These are phyloP conservation scores for Drosophila pachea DNA, from an alignment of 1,140 invertebrate species.

Conservation along the genomic window DNA sequence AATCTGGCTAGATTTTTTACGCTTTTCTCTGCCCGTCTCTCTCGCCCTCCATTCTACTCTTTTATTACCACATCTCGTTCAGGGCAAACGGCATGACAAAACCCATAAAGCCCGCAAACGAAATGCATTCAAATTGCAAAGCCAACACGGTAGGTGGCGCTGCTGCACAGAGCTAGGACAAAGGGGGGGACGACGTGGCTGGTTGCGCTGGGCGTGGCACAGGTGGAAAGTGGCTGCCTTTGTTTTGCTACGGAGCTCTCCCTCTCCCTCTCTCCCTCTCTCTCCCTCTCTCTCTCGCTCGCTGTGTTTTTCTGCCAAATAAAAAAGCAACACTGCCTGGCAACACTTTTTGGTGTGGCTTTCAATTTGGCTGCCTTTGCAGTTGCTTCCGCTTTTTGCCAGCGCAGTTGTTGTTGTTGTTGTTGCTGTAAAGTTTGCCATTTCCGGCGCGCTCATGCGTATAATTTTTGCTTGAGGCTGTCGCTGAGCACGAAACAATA, in stretches of 20 bases:
- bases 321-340: conserved; percentile 18
- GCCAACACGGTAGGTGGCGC: conserved; percentile 16
- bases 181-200: too few species aligned
- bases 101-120: conserved; percentile 3
- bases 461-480: conserved; percentile 75
- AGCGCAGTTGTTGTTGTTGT: conserved; percentile 26
- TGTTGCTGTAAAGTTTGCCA: conserved; percentile 68
- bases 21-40: background rate
- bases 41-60: background rate
- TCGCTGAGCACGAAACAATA: conserved; percentile 70
- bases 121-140: conserved; percentile 34
- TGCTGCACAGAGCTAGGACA: background rate
- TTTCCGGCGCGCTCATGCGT: conserved; percentile 75
- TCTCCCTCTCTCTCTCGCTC: conserved; percentile 33
- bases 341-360: conserved; percentile 69
- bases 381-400: conserved; percentile 56
- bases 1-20: background rate
- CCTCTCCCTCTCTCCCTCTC: conserved; percentile 21
- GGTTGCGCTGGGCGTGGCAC: conserved; percentile 25
- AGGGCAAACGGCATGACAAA: conserved; percentile 13
- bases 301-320: background rate
- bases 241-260: conserved; percentile 17
- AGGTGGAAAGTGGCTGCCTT: conserved; percentile 10
- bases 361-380: conserved; percentile 67
- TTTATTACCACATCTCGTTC: background rate